Evolutionary conservation across 2,888 invertebrate genomes (phyloP), one percentile per base, ranked within the genome.

Genomic region (Troides aeacus): DNA sequence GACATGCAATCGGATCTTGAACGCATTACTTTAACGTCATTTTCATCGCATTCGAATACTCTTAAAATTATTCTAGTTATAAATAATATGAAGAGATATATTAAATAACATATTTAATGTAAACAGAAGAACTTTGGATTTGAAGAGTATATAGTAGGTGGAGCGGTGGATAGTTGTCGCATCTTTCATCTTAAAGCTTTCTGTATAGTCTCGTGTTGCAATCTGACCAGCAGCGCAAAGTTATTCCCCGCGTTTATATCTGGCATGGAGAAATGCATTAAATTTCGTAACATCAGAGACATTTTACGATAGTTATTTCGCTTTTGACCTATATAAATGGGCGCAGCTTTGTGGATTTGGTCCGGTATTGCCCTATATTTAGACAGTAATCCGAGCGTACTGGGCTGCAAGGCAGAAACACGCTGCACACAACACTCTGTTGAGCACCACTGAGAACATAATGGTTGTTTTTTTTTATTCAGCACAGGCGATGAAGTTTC

Each of bases 281-380:
- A 70, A 77, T 79, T 78, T 80, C 79, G 82, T 79, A 82, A 83
- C 79, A 78, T 79, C 80, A 83, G 85, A 78, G 85, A 84, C 85
- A 88, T 86, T 84, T 75, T 79, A 85, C 84, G 83, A 84, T 84
- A 74, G 82, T 81, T 84, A 87, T 88, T 84, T 82, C 80, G 79
- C 79, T 76, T 77, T 74, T 87, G 87, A 84, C 90, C 90, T 75
- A 89, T 74, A 85, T 86, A 86, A 86, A 85, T 87, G 87, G 81
- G 86, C 88, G 86, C 84, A 82, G 82, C 83, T 82, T 79, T 76
- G 79, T 80, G 74, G 75, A 74, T 75, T 72, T 75, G 74, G 77
- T 73, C 81, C 81, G 81, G 79, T 82, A 84, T 84, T 85, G 87
- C 78, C 87, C 88, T 90, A 90, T 87, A 88, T 90, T 86, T 90